phyloP scores from a whole-genome alignment of 37 sponge, comb jelly and placozoan species.

The Theonella swinhoei region DNA sequence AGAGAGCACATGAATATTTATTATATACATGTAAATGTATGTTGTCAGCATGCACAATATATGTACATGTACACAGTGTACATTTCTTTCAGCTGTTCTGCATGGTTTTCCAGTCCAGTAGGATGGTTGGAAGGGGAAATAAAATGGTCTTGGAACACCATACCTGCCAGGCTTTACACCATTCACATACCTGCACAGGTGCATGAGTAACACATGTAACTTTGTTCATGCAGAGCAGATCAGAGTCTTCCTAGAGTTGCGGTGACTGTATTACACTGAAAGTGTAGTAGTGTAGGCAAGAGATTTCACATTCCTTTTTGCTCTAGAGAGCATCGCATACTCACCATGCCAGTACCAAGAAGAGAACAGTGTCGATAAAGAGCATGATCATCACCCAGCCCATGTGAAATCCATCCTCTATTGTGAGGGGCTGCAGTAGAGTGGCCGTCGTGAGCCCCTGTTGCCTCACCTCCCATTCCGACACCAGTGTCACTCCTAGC shows the following conservation, averaged over 20 bases:
- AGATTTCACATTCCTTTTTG: no score
- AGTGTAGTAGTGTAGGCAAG: no score
- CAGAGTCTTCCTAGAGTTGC: no score
- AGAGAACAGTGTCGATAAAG: constrained; percentile 74
- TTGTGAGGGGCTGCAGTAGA: constrained; percentile 50
- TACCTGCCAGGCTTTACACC: constrained; percentile 83
- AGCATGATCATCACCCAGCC: constrained; percentile 80
- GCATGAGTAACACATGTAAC: no score
- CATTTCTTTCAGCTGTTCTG: background rate
- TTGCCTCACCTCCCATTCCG: constrained; percentile 63
- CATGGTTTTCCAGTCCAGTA: constrained; percentile 71
- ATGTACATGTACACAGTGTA: background rate
- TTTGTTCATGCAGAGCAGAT: background rate
- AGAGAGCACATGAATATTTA: no score
- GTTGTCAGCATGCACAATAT: background rate
- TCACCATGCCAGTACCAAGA: constrained; percentile 88
- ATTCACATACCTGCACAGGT: constrained; percentile 71
- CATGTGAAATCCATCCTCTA: constrained; percentile 77
- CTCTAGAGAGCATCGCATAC: background rate
- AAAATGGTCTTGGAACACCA: constrained; percentile 86
- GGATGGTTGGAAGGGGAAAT: constrained; percentile 72
- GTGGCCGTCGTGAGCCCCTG: constrained; percentile 74
- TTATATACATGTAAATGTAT: no score
- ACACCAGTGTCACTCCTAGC: constrained; percentile 68
- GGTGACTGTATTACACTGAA: no score